These are phyloP conservation scores for Pipistrellus nathusii DNA, from an alignment of 2,797 vertebrate genomes.

Conservation along the genomic window DNA sequence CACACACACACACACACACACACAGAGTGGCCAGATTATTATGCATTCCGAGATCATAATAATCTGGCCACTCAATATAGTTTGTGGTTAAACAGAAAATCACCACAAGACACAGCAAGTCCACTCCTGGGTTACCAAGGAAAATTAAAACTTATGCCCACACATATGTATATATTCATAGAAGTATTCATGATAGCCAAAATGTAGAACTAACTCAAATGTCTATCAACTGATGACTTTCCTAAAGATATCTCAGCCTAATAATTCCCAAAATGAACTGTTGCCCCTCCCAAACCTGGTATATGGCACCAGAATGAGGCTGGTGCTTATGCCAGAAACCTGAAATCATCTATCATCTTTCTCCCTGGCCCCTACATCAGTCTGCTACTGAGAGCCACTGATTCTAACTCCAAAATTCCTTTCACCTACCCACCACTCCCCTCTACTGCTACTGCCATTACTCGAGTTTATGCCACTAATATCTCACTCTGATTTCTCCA, in stretches of 20 bases:
- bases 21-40: too few species aligned
- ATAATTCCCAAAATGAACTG: neutral
- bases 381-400: neutral
- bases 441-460: neutral
- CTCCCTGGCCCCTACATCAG: neutral
- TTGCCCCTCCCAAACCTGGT: neutral
- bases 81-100: neutral
- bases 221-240: neutral
- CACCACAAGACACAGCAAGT: conserved; percentile 8
- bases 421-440: neutral
- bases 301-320: neutral
- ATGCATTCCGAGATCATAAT: too few species aligned
- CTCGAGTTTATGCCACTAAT: neutral
- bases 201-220: conserved; percentile 12
- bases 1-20: too few species aligned
- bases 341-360: neutral
- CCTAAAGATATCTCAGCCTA: neutral
- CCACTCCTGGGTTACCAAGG: neutral
- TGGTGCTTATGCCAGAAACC: neutral
- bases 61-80: neutral
- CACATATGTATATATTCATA: neutral
- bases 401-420: neutral
- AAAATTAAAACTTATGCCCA: conserved; percentile 8
- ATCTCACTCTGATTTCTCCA: neutral
- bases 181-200: neutral